Percentiles rank a stretch among this genome's conserved stretches.
Evolutionary conservation across 2,797 vertebrate species (phyloP).

Genomic region (Aplochiton taeniatus): DNA sequence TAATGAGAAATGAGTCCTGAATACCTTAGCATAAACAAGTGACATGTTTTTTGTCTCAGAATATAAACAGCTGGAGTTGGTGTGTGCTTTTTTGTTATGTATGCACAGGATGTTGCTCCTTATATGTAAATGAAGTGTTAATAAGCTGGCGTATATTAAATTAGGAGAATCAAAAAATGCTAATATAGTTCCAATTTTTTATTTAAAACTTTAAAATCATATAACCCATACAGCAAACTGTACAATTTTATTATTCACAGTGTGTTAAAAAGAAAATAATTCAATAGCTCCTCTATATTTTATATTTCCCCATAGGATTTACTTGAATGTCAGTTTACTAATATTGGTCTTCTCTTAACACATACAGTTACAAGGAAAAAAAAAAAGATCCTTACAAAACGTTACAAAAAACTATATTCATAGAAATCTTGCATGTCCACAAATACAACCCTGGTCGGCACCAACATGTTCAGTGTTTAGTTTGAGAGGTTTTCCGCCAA

Average conservation of each 20-base stretch:
- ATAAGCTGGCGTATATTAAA: background rate
- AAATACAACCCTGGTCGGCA: slow-evolving; percentile 89
- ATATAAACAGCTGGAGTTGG: background rate
- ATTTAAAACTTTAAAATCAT: slow-evolving; percentile 98
- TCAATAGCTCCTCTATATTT: slow-evolving; percentile 73
- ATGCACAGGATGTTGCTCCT: too few species aligned
- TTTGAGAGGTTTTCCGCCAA: slow-evolving; percentile 68
- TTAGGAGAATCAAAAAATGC: slow-evolving; percentile 23
- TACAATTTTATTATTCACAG: slow-evolving; percentile 99
- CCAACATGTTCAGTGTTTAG: slow-evolving; percentile 68
- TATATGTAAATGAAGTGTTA: background rate
- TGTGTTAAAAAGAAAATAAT: slow-evolving; percentile 99
- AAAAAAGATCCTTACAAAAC: slow-evolving; percentile 94
- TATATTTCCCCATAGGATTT: slow-evolving; percentile 63
- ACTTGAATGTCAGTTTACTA: slow-evolving; percentile 70
- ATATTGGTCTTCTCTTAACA: slow-evolving; percentile 90
- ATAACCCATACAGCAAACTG: slow-evolving; percentile 99
- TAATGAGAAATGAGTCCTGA: too few species aligned
- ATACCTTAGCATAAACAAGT: background rate
- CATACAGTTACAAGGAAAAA: slow-evolving; percentile 93
- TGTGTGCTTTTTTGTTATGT: background rate
- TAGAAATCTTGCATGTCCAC: slow-evolving; percentile 97
- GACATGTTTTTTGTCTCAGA: background rate
- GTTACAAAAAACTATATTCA: slow-evolving; percentile 99
- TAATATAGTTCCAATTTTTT: slow-evolving; percentile 69